Evolutionary conservation across 2,113 vertebrate species (phyloP).

Genomic region (Nerophis lumbriciformis): DNA sequence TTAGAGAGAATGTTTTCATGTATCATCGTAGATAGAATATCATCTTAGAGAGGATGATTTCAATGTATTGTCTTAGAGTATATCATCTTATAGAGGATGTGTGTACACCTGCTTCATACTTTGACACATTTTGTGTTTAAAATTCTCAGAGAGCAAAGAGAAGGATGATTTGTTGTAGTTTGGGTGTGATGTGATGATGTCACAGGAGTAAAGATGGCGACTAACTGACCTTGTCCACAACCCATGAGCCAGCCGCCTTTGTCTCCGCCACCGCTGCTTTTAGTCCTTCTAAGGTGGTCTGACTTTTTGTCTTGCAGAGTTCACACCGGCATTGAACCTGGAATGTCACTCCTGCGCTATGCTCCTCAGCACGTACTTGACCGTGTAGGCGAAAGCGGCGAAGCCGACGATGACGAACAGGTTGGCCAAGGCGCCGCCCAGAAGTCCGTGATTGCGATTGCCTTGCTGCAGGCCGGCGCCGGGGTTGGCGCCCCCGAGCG

Average conservation of each 20-base stretch:
- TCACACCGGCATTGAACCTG: slow-evolving; percentile 34
- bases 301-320: slow-evolving; percentile 45
- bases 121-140: too few species aligned
- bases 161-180: too few species aligned
- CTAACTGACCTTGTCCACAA: slow-evolving; percentile 23
- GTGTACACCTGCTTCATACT: too few species aligned
- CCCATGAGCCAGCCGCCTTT: slow-evolving; percentile 65
- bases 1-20: too few species aligned
- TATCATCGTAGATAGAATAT: too few species aligned
- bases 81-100: too few species aligned
- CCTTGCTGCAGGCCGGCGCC: slow-evolving; percentile 82
- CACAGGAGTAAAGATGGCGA: too few species aligned
- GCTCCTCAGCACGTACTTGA: slow-evolving; percentile 96
- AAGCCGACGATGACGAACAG: slow-evolving; percentile 97
- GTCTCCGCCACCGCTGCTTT: slow-evolving; percentile 21
- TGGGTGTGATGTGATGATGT: background rate
- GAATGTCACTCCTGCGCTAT: slow-evolving; percentile 91
- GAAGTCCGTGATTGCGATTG: slow-evolving; percentile 94
- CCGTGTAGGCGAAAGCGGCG: slow-evolving; percentile 96
- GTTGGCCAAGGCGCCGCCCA: slow-evolving; percentile 94
- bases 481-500: slow-evolving; percentile 67
- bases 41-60: too few species aligned
- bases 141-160: too few species aligned
- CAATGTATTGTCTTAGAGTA: too few species aligned
- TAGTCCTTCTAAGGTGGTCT: slow-evolving; percentile 26